Evolutionary conservation across 2,113 vertebrate species (phyloP), one percentile per base, ranked within the genome.

Genomic region (Polypterus bichir): DNA sequence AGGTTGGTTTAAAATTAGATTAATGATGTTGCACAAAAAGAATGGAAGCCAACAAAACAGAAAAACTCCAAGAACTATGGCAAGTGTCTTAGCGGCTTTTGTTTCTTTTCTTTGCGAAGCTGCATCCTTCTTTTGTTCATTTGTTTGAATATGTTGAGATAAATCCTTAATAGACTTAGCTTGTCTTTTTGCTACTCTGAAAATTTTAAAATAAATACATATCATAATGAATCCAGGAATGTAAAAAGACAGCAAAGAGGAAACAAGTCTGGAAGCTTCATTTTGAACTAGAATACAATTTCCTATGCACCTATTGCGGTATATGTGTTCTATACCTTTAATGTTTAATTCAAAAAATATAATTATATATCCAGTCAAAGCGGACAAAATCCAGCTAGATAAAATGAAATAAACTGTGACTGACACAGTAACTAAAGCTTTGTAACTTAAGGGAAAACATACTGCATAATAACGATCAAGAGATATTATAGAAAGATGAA

Each of bases 401-500:
- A 46, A 8, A 9, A 74, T 69, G 63, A 72, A 65, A 48, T 44
- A 10, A 1, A 57, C 0, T 1, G 48, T 56, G 3, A 65, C 62
- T 7, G 27, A 59, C 3, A 45, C 62, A 8, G 66, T 69, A 44
- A 69, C 66, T 27, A 46, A 64, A 7, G 46, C 60, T 44, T 49
- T 59, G 54, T 75, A 75, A 5, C 59, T 53, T 7, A 74, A 48
- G 3, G 70, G 67, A 6, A 63, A 44, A 27, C 66, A 66, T 1
- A 71, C 52, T 3, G 72, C 69, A 27, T 27, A 27, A 27, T 27
- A 27, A 27, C 27, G 27, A 62, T 91, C 87, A 0, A 89, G 66
- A 49, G 87, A 87, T 68, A 91, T 89, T 70, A 88, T 88, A 3
- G 80, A 83, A 44, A 92, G 73, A 45, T 90, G 87, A 68, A 89